Conservation (phyloP, 2,888 invertebrate species). For the Pseudolycoriella hygida region DNA sequence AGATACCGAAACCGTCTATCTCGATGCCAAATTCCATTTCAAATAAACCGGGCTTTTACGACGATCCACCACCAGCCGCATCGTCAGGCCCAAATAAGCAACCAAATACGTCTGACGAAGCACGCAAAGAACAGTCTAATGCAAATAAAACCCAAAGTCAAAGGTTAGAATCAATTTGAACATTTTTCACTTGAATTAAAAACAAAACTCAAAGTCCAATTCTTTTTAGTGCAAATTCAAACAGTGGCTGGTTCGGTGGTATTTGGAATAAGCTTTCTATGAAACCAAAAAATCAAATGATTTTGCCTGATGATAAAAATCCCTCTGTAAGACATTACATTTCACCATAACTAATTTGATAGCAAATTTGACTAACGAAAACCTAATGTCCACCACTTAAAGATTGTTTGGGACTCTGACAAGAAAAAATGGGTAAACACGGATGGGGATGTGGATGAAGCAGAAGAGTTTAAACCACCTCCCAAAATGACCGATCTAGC, state of each 20-base stretch:
- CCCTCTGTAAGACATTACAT: constrained; percentile 47
- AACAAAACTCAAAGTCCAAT: neutral
- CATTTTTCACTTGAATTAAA: neutral
- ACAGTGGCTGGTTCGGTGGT: constrained; percentile 68
- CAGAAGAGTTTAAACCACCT: constrained; percentile 41
- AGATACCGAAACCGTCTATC: constrained; percentile 31
- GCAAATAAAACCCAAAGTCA: neutral
- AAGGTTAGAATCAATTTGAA: neutral
- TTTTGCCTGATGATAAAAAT: constrained; percentile 86
- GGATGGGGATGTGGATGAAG: constrained; percentile 48
- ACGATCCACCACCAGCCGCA: constrained; percentile 12
- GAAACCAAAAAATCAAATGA: constrained; percentile 87
- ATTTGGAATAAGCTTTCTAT: constrained; percentile 67
- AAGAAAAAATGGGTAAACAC: constrained; percentile 74
- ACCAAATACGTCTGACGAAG: constrained; percentile 4
- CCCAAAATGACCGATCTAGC: constrained; percentile 44
- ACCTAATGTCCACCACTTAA: neutral
- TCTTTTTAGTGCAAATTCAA: constrained; percentile 12
- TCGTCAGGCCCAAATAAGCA: constrained; percentile 4
- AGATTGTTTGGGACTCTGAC: constrained; percentile 56
- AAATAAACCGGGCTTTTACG: constrained; percentile 21
- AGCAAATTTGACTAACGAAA: no score
- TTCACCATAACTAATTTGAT: no score
- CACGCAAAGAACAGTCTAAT: neutral
- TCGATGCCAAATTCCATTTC: constrained; percentile 35